These are phyloP conservation scores for Atta texana DNA, from an alignment of 1,140 invertebrate genomes.

Conservation along the genomic window DNA sequence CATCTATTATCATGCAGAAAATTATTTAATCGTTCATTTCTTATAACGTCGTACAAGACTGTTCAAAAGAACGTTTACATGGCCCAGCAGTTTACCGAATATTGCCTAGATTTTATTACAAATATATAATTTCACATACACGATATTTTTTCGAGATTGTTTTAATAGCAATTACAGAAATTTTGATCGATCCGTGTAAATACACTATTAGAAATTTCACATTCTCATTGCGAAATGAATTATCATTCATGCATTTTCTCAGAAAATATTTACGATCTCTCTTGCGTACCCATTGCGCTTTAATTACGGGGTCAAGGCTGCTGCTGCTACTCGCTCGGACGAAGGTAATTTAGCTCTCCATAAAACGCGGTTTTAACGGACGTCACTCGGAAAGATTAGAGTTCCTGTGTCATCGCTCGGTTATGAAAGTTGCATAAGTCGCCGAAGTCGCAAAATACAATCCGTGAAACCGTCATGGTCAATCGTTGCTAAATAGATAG, in stretches of 20 bases:
- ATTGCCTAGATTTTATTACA: neutral
- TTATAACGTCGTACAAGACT: neutral
- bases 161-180: neutral
- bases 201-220: neutral
- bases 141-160: neutral
- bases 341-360: constrained; percentile 26
- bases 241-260: constrained; percentile 18
- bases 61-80: neutral
- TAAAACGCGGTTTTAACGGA: constrained; percentile 42
- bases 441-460: neutral
- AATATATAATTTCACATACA: neutral
- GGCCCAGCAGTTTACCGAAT: neutral
- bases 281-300: constrained; percentile 14
- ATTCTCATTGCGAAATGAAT: constrained; percentile 24
- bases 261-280: constrained; percentile 57
- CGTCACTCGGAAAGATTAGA: constrained; percentile 28
- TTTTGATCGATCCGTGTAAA: constrained; percentile 4
- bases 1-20: no score
- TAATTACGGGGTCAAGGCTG: constrained; percentile 49
- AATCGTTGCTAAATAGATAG: constrained; percentile 24
- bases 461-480: constrained; percentile 5
- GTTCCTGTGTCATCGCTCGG: neutral
- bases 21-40: neutral
- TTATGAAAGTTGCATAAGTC: constrained; percentile 30
- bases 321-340: neutral